phyloP scores from a whole-genome alignment of 2,113 vertebrate species.

The Chionodraco myersi region DNA sequence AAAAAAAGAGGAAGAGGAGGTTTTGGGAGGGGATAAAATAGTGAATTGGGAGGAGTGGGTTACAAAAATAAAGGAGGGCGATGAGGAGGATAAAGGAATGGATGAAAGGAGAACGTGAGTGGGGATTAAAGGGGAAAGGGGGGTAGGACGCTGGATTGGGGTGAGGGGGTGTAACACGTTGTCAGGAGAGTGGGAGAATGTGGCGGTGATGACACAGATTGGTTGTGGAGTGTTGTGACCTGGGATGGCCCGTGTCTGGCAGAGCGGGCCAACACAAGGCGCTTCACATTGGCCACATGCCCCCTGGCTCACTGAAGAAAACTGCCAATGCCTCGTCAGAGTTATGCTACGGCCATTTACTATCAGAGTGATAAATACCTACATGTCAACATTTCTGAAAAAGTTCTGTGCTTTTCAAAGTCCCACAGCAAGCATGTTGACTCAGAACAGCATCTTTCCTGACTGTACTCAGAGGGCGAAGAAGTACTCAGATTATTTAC shows the following conservation, averaged over 20 bases:
- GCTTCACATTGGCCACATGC: conserved; percentile 53
- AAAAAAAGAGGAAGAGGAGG: conserved; percentile 23
- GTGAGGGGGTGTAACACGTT: conserved; percentile 59
- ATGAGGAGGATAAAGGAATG: conserved; percentile 52
- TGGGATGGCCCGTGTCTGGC: conserved; percentile 63
- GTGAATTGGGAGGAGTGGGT: conserved; percentile 41
- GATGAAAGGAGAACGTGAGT: conserved; percentile 56
- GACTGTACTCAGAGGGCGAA: no score
- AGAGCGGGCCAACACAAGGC: conserved; percentile 46
- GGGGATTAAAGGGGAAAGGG: conserved; percentile 34
- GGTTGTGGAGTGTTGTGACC: conserved; percentile 61
- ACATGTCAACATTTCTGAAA: conserved; percentile 13
- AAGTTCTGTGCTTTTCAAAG: conserved; percentile 7
- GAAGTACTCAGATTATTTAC: no score
- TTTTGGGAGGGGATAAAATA: conserved; percentile 48
- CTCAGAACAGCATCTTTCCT: neutral
- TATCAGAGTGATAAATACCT: conserved; percentile 7
- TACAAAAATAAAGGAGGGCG: conserved; percentile 56
- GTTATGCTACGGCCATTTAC: conserved; percentile 19
- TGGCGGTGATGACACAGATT: conserved; percentile 73
- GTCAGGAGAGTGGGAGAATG: conserved; percentile 63
- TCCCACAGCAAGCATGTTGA: neutral
- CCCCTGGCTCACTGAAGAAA: conserved; percentile 47
- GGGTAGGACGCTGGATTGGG: conserved; percentile 19
- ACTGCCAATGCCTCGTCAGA: conserved; percentile 35